phyloP scores from a whole-genome alignment of 2,888 invertebrate genomes.

The Macropis europaea region DNA sequence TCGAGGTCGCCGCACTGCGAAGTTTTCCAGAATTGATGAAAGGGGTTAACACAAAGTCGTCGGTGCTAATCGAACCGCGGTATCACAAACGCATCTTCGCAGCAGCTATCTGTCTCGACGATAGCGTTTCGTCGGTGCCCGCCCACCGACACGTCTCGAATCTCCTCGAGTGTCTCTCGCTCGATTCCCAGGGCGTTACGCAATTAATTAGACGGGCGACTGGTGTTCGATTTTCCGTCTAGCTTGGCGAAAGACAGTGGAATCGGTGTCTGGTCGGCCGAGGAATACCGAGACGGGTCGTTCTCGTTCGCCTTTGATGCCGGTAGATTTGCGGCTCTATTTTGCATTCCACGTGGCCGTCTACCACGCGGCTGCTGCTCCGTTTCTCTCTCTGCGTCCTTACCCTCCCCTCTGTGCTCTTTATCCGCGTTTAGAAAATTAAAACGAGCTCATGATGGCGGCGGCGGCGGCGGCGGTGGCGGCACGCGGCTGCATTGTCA shows the following conservation, averaged over 20 bases:
- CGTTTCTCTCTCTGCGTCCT: conserved; percentile 15
- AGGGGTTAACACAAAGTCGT: too few relatives aligned
- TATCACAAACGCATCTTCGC: conserved; percentile 1
- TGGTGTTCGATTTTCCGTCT: conserved; percentile 58
- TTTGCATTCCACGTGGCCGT: conserved; percentile 75
- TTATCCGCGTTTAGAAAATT: conserved; percentile 64
- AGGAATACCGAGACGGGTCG: conserved; percentile 73
- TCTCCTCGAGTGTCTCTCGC: conserved; percentile 34
- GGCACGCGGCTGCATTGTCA: conserved; percentile 59
- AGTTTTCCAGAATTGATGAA: too few relatives aligned
- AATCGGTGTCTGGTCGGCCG: conserved; percentile 27
- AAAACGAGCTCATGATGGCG: conserved; percentile 50
- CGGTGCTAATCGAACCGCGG: conserved; percentile 38
- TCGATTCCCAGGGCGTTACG: conserved; percentile 60
- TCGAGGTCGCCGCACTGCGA: too few relatives aligned
- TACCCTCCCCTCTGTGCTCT: conserved; percentile 31
- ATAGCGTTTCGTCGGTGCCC: conserved; percentile 17
- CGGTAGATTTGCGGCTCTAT: conserved; percentile 73
- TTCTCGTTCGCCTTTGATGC: conserved; percentile 73
- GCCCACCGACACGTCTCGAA: conserved; percentile 29
- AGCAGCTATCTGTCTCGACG: conserved; percentile 26
- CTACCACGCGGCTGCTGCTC: conserved; percentile 50
- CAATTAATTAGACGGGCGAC: conserved; percentile 62
- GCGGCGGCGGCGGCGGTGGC: conserved; percentile 17
- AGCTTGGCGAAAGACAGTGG: conserved; percentile 26